Conservation (phyloP, 1,140 invertebrate species). For the Drosophila fuyamai region DNA sequence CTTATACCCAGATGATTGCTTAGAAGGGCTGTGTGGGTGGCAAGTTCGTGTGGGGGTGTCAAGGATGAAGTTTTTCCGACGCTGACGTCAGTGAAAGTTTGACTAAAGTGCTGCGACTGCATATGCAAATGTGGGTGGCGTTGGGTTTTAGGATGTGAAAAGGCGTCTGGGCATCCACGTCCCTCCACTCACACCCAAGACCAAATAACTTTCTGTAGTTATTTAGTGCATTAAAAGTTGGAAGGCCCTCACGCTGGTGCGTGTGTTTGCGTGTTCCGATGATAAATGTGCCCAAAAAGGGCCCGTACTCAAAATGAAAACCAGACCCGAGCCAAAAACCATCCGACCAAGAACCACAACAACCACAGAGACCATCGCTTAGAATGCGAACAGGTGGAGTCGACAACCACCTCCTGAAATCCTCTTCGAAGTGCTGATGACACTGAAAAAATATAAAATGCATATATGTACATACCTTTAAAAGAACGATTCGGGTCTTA, state of each 20-base stretch:
- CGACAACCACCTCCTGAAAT: background rate
- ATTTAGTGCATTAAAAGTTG: constrained; percentile 57
- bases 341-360: background rate
- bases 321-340: background rate
- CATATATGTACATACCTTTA: no score
- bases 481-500: no score
- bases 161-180: background rate
- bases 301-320: background rate
- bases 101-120: constrained; percentile 37
- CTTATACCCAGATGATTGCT: constrained; percentile 32
- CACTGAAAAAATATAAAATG: background rate
- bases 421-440: background rate
- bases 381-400: constrained; percentile 16
- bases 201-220: constrained; percentile 38
- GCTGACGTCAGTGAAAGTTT: constrained; percentile 37
- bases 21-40: background rate
- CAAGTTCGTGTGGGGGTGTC: background rate
- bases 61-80: constrained; percentile 37
- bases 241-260: background rate
- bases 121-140: constrained; percentile 18
- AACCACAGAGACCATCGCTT: constrained; percentile 8
- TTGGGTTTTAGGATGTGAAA: background rate
- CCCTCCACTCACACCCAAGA: constrained; percentile 12
- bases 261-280: constrained; percentile 2
- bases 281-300: constrained; percentile 27